Evolutionary conservation across 2,888 invertebrate species (phyloP), one percentile per base, ranked within the genome.

Genomic region (Cacoxenus indagator): DNA sequence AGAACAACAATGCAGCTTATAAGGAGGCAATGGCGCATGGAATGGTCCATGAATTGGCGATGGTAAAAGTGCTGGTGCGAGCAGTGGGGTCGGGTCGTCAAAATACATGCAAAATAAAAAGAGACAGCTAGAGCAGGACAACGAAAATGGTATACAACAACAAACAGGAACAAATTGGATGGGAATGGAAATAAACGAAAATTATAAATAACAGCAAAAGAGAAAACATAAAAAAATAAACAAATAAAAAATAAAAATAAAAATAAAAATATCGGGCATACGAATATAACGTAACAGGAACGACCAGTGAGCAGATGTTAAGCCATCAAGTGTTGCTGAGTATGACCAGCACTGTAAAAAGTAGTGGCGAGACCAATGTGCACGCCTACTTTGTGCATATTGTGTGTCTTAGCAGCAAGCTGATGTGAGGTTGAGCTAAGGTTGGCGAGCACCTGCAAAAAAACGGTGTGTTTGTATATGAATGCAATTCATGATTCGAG

Each of bases 161-260:
- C 74, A 71, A 74, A 75, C 75, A 67, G 48, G 67, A 83, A 78
- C 82, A 84, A 84, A 84, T 84, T 84, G 84, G 83, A 84, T 84
- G 84, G 79, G 81, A 84, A 83, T 83, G 84, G 81, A 84, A 84
- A 84, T 83, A 84, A 84, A 84, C 82, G 82, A 83, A 84, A 84
- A 84, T 84, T 81, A 81, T 81, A 83, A 84, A 84, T 80, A 82
- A 82, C 83, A 82, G 77, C 74, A 78, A 68, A 70, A 68, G 68
- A 65, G 67, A 69, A 71, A 51, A 64, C n/a, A 45, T 27, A 69
- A 70, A 51, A 64, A 17, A 55, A 43, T 24, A n/a, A 43, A 62
- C n/a, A 27, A 37, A 64, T 26, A 14, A 61, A 45, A 37, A 64
- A 70, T n/a, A 43, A 59, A 17, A 17, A 31, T 6, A 31, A 59